Percentiles rank a stretch among this genome's conserved stretches.
These are phyloP conservation scores for Tetranychus piercei DNA, from an alignment of 2,888 invertebrate genomes.

Conservation along the genomic window DNA sequence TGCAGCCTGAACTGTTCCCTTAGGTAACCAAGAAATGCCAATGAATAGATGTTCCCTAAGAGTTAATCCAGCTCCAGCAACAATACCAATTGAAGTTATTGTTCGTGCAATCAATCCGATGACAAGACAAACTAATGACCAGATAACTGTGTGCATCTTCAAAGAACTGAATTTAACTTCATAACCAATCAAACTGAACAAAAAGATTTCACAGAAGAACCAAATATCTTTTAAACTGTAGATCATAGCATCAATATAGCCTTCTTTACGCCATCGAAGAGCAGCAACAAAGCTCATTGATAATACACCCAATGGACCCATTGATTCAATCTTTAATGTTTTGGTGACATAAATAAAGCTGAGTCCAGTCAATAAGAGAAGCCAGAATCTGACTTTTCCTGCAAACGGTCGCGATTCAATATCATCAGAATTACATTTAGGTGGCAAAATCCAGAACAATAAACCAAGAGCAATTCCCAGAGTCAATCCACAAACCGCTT, in stretches of 20 bases:
- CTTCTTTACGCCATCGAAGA: conserved; percentile 46
- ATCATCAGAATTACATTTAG: too few relatives aligned
- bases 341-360: too few relatives aligned
- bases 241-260: conserved; percentile 32
- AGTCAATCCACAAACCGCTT: too few relatives aligned
- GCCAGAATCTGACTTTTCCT: too few relatives aligned
- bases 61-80: conserved; percentile 53
- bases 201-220: conserved; percentile 85
- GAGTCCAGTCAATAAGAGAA: too few relatives aligned
- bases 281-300: conserved; percentile 50
- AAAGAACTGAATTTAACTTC: conserved; percentile 38
- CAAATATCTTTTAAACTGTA: conserved; percentile 76
- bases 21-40: conserved; percentile 78
- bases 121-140: conserved; percentile 15
- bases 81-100: conserved; percentile 32
- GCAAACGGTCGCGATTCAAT: too few relatives aligned
- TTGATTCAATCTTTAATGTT: neutral
- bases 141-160: neutral
- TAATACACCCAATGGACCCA: conserved; percentile 39
- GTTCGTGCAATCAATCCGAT: conserved; percentile 44
- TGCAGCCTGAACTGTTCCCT: conserved; percentile 83
- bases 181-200: conserved; percentile 80
- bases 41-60: conserved; percentile 77
- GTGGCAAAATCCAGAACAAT: too few relatives aligned
- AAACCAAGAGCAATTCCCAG: too few relatives aligned